Evolutionary conservation across 2,888 invertebrate species (phyloP), one percentile per base, ranked within the genome.

Genomic region (Oscheius sp.): DNA sequence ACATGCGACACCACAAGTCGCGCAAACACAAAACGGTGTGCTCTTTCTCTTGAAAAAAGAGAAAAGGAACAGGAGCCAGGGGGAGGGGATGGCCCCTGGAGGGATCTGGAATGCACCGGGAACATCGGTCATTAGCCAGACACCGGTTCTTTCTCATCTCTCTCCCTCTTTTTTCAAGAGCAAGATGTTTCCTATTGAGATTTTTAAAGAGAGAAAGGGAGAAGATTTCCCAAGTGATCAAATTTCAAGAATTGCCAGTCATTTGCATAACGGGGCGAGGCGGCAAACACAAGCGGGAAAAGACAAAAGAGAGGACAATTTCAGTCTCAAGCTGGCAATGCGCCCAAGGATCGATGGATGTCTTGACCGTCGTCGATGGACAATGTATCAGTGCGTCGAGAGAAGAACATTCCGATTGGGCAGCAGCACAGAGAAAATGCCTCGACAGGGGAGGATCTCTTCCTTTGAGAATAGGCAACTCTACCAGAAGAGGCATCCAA

Each of bases 251-350:
- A 49, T 49, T 49, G 49, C n/a, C 53, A 53, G 29, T 58, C 29
- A 58, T 58, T 58, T 58, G 58, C 58, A 58, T 58, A 58, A 25
- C 35, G 35, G 35, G 35, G 5, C 35, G 3, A 29, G n/a, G 49
- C 9, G 12, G 43, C 21, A 69, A 52, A 52, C 35, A 29, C 18
- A 59, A 59, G 5, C 41, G n/a, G n/a, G 43, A 43, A 25, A 55
- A 25, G 25, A 61, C 61, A 61, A 61, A 56, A 18, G 21, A 6
- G 29, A 55, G 49, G 21, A 5, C n/a, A 35, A 25, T 83, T 85
- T 63, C 76, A 85, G 85, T 82, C 18, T 83, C 84, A 9, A 72
- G 79, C 27, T 85, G 85, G 85, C 85, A 85, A 79, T 85, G 85
- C 61, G 85, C 83, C 12, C 79, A 78, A 53, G 76, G 78, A 21